Conservation (phyloP, 2,888 invertebrate genomes). For the Neelides folsomi region DNA sequence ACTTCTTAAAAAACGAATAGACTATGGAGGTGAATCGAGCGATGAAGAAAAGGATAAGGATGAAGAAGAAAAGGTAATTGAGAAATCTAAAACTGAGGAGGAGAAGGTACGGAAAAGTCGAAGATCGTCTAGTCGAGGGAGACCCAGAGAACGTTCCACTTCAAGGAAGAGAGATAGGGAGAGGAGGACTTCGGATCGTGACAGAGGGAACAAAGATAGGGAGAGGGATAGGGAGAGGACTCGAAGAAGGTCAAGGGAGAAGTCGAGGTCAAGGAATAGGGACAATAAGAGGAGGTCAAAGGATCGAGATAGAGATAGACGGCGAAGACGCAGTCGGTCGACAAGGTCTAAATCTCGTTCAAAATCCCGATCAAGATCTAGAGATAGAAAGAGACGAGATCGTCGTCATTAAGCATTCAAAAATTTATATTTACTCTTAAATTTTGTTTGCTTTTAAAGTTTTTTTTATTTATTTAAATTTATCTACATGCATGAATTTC, state of each 20-base stretch:
- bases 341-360: conserved; percentile 11
- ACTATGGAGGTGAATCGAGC: conserved; percentile 29
- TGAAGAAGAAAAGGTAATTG: not conserved
- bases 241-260: conserved; percentile 5
- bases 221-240: not conserved
- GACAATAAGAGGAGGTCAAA: not conserved
- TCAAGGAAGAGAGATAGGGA: not conserved
- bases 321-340: conserved; percentile 1
- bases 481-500: too few relatives aligned
- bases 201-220: conserved; percentile 1
- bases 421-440: too few relatives aligned
- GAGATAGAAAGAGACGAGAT: not conserved
- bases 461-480: too few relatives aligned
- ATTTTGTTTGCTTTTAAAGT: too few relatives aligned
- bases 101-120: not conserved
- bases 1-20: conserved; percentile 24
- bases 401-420: conserved; percentile 5
- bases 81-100: not conserved
- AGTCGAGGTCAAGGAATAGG: conserved; percentile 3
- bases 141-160: not conserved
- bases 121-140: not conserved
- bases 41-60: conserved; percentile 18
- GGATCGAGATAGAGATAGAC: conserved; percentile 6
- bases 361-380: conserved; percentile 11
- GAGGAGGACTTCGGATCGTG: not conserved